Evolutionary conservation across 2,113 vertebrate species (phyloP).

Genomic region (Osmerus eperlanus): DNA sequence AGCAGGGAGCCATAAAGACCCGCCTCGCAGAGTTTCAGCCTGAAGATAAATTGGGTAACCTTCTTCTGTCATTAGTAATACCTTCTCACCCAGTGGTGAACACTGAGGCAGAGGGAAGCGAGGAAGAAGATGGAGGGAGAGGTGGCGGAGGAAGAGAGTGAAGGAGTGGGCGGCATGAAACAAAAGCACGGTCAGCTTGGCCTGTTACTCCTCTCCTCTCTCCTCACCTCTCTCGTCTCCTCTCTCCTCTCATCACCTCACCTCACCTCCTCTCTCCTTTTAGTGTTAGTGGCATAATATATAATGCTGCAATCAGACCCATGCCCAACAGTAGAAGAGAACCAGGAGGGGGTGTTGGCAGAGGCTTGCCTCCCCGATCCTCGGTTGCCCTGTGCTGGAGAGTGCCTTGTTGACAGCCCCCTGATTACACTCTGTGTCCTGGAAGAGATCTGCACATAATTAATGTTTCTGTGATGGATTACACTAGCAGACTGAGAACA

Average conservation of each 20-base stretch:
- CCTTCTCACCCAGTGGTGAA: conserved; percentile 65
- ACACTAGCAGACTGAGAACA: conserved; percentile 60
- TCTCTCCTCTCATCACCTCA: conserved; percentile 22
- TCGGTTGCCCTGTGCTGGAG: conserved; percentile 36
- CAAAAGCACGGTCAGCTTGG: conserved; percentile 69
- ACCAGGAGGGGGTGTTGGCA: neutral
- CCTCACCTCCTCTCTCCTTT: no score
- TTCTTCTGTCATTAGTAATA: conserved; percentile 78
- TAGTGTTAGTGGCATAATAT: no score
- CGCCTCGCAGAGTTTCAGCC: conserved; percentile 68
- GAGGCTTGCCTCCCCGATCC: conserved; percentile 16
- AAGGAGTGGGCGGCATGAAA: conserved; percentile 48
- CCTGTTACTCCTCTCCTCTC: conserved; percentile 28
- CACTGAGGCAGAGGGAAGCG: conserved; percentile 59
- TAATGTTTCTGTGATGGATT: conserved; percentile 73
- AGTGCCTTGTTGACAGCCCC: conserved; percentile 58
- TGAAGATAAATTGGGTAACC: conserved; percentile 79
- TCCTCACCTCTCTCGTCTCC: conserved; percentile 24
- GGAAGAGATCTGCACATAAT: conserved; percentile 70
- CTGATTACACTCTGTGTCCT: conserved; percentile 72
- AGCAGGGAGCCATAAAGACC: conserved; percentile 41
- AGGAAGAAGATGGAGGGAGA: conserved; percentile 55
- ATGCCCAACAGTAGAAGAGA: neutral
- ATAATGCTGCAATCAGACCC: no score
- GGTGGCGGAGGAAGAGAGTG: neutral